Evolutionary conservation across 2,113 vertebrate genomes (phyloP), one percentile per base, ranked within the genome.

Genomic region (Phalacrocorax carbo): DNA sequence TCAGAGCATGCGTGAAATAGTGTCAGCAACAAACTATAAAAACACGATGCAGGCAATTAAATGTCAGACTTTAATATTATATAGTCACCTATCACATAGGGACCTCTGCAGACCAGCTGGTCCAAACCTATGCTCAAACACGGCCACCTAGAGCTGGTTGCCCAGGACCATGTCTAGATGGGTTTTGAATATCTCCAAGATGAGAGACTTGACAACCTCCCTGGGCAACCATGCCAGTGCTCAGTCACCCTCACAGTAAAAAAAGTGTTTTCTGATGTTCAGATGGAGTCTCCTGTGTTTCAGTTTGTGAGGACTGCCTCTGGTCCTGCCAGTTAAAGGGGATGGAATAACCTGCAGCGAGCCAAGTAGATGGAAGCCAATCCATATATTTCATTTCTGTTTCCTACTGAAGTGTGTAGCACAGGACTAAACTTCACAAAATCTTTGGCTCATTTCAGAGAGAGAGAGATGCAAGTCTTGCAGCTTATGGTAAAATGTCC

Each of bases 1-100:
- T 75, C 54, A 87, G 30, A 82, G 49, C 38, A n/a, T 0, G 0
- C 0, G 0, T 66, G 66, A 61, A 82, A 85, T 44, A 52, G 29
- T 48, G 27, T 55, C 68, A 46, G 21, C 62, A 81, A 4, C 23
- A 34, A 77, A 65, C 14, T 15, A 32, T 30, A 64, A 69, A 85
- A 69, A 18, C 23, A 72, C 23, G 64, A 4, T 44, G 13, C 15
- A 70, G 36, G n/a, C 49, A 83, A 44, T 6, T 36, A 40, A 82
- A 16, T 57, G 69, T 46, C 42, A 71, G 15, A 38, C 27, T 64
- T 82, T 93, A 60, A 54, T 0, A 0, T 48, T 46, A 9, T 49
- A 17, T 22, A 36, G 49, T 19, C 19, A 46, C 42, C 34, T 52
- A 65, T 34, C 27, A 57, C 23, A 78, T 42, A 72, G 34, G 18